Base-by-base conservation (phyloP, 2,888 invertebrate species). In the Drosophila dives region DNA sequence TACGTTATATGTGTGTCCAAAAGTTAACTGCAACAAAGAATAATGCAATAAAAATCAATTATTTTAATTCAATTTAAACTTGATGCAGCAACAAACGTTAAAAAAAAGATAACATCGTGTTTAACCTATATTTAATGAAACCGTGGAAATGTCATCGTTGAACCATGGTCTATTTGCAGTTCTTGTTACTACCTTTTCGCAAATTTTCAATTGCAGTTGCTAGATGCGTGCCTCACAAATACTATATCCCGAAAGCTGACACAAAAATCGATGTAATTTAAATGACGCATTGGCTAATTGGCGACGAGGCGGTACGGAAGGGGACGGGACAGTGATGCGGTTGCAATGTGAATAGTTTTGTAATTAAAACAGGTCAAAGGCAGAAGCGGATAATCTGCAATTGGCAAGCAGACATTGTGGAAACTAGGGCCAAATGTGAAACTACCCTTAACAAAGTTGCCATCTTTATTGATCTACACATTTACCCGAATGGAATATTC, bases 31-130 rank as follows among this genome's bases (percentile, higher is more conserved):
- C 55, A 86, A 89, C 11, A 32, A 65, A 6, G n/a, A 17, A 48
- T 60, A 72, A 68, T 67, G 23, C 60, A 66, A 74, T 69, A 66
- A 76, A 90, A 88, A 90, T 83, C 81, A 86, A 90, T 90, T 88
- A 79, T 81, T 86, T 86, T 86, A 86, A 86, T 86, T 86, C 38
- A 90, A 90, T 86, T 86, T 83, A 88, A 88, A 83, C 74, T 59
- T 64, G 65, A 83, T 75, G 71, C 75, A 71, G 20, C n/a, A n/a
- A 29, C n/a, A 58, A 36, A 17, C 8, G 36, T 45, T 17, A n/a
- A 26, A 29, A 17, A 38, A 26, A n/a, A 29, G 5, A 56, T 8
- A 29, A 29, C 8, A 64, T 65, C 62, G 56, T 68, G 63, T 64
- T 61, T 55, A 66, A 65, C 64, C 45, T 8, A 75, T 75, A 77